Base-by-base conservation (phyloP, 1,140 invertebrate species). In the Aricia agestis region DNA sequence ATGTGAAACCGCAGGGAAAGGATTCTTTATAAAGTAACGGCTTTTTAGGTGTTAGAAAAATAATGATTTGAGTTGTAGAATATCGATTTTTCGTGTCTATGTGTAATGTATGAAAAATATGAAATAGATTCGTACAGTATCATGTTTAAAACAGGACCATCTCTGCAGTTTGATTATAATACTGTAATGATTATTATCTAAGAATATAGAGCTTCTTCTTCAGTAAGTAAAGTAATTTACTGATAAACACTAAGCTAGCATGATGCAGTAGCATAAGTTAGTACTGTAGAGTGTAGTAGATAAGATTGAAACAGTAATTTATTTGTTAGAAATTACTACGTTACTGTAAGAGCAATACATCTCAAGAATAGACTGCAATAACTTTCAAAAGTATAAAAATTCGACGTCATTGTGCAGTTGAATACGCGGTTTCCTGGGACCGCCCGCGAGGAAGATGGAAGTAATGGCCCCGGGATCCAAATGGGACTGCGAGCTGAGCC, bases 1-100 rank as follows among this genome's bases (percentile, higher is more conserved):
- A 81, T 76, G 58, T 11, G 11, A 69, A 61, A 63, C 59, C 59
- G 59, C 59, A 63, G 59, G 19, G 59, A 11, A 17, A 19, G n/a
- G 19, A 25, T 63, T 72, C 63, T 66, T n/a, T n/a, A n/a, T 68
- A 66, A 70, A 63, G 18, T 63, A 63, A 63, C 19, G 59, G 19
- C 3, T 6, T 19, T 31, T 63, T 19, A 63, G 6, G 19, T 31
- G 13, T 4, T 57, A 1, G n/a, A 59, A 2, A 25, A 25, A 42
- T 42, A 42, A 42, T 42, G 41, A 2, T 42, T 2, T 1, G 25
- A 25, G 25, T 25, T 25, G 25, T 25, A 25, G 3, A 25, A 25
- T 25, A 25, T 25, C 25, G 25, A 25, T 25, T 25, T 25, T 25
- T 25, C 25, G 1, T 25, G 25, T 25, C 25, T 25, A 25, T 25